These are phyloP conservation scores for Uria aalge DNA, from an alignment of 2,113 vertebrate genomes.

Conservation along the genomic window DNA sequence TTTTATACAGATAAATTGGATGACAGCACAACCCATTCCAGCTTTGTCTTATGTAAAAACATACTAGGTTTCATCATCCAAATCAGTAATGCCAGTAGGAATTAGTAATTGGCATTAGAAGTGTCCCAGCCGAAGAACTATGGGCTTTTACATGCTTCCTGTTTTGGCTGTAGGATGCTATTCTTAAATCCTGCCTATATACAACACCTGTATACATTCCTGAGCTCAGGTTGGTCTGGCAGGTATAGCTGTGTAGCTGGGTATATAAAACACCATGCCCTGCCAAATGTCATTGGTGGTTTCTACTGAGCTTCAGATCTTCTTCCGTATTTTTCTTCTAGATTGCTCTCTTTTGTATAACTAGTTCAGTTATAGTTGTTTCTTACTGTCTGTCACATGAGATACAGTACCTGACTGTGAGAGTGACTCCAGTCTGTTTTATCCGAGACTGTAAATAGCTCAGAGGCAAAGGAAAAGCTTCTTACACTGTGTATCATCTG, in stretches of 20 bases:
- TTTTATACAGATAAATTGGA: neutral
- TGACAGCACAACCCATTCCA: conserved; percentile 4
- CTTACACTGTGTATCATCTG: neutral
- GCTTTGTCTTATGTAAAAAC: conserved; percentile 31
- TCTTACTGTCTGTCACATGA: neutral
- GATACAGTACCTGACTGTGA: neutral
- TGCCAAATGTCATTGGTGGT: neutral
- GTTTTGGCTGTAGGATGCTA: neutral
- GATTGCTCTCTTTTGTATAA: neutral
- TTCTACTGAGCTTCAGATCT: neutral
- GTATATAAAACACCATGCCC: neutral
- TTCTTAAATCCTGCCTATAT: neutral
- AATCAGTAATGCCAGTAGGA: neutral
- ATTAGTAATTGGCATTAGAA: neutral
- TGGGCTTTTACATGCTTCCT: neutral
- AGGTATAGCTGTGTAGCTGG: neutral
- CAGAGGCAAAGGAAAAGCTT: conserved; percentile 7
- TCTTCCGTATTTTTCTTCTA: neutral
- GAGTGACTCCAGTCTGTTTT: neutral
- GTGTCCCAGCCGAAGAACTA: neutral
- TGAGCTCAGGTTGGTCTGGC: conserved; percentile 3
- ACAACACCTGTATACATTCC: neutral
- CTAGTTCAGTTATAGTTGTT: neutral
- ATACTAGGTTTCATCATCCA: neutral
- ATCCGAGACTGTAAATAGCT: neutral